Conservation (phyloP, 2,797 vertebrate genomes). For the Rhinoraja longicauda region DNA sequence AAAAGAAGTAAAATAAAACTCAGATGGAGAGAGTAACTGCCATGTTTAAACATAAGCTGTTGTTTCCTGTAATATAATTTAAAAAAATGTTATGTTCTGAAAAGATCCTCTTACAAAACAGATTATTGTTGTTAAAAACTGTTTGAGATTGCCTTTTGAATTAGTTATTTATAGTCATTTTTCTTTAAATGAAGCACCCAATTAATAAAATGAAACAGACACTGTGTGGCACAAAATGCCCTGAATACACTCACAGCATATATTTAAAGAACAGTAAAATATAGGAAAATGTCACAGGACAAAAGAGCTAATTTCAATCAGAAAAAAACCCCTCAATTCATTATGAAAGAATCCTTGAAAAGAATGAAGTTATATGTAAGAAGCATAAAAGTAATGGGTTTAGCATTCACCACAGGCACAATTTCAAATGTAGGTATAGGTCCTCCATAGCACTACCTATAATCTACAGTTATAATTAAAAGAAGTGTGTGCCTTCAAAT, state of each 20-base stretch:
- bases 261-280: not conserved
- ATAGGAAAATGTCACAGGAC: not conserved
- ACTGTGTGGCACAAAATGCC: not conserved
- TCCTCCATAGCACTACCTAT: not conserved
- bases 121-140: not conserved
- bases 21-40: not conserved
- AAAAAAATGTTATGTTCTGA: not conserved
- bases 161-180: not conserved
- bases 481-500: not conserved
- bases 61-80: not conserved
- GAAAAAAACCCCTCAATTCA: not conserved
- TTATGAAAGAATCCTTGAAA: not conserved
- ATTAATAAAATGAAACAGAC: not conserved
- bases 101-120: not conserved
- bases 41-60: not conserved
- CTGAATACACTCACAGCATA: not conserved
- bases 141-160: not conserved
- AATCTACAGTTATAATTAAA: not conserved
- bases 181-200: not conserved
- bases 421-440: not conserved
- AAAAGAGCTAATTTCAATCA: not conserved
- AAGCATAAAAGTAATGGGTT: not conserved
- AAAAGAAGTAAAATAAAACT: not conserved
- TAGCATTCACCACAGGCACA: not conserved
- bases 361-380: not conserved